Evolutionary conservation across 23 tunicate genomes (phyloP).

Genomic region (Aplidium turbinatum): DNA sequence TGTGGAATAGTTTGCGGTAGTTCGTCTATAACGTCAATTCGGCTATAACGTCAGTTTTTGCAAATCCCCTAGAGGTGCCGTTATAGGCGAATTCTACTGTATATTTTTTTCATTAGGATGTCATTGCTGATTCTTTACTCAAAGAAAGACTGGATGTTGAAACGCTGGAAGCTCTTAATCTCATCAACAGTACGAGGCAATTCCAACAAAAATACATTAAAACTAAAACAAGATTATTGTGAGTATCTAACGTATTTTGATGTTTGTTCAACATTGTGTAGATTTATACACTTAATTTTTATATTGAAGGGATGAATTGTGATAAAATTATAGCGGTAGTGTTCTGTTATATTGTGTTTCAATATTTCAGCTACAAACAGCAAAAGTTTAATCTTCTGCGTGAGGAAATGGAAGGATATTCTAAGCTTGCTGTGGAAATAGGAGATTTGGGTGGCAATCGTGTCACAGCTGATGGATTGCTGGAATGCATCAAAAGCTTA

Average conservation of each 20-base stretch:
- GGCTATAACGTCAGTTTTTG: too few species aligned
- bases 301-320: background rate
- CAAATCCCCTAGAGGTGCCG: too few species aligned
- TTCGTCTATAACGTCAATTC: too few species aligned
- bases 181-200: slow-evolving; percentile 71
- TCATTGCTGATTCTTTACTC: slow-evolving; percentile 54
- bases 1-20: too few species aligned
- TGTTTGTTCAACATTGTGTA: background rate
- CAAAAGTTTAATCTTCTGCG: slow-evolving; percentile 97
- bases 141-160: slow-evolving; percentile 97
- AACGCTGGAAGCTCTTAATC: slow-evolving; percentile 71
- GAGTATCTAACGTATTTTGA: slow-evolving; percentile 14
- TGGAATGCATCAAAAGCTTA: slow-evolving; percentile 86
- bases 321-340: background rate
- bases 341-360: background rate
- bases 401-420: slow-evolving; percentile 99
- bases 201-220: slow-evolving; percentile 99
- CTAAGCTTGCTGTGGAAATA: slow-evolving; percentile 85
- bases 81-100: too few species aligned
- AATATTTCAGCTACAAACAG: slow-evolving; percentile 82
- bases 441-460: slow-evolving; percentile 67
- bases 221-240: slow-evolving; percentile 96
- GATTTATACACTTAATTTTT: background rate
- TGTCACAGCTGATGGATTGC: slow-evolving; percentile 49
- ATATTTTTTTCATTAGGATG: slow-evolving; percentile 32